These are phyloP conservation scores for Platysternon megacephalum DNA, from an alignment of 2,113 vertebrate genomes.

Conservation along the genomic window DNA sequence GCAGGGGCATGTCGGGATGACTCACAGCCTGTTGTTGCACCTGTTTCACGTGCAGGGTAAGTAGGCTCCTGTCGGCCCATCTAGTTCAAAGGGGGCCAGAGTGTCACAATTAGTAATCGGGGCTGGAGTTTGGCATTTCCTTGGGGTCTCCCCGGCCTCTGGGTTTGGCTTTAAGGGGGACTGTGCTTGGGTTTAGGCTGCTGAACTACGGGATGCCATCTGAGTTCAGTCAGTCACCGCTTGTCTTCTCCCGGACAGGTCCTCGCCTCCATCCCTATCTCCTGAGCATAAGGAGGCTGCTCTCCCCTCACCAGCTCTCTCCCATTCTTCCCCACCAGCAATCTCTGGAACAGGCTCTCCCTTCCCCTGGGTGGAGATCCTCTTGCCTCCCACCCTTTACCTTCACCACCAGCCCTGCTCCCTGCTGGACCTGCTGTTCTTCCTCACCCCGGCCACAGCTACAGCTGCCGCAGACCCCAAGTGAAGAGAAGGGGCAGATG, in stretches of 20 bases:
- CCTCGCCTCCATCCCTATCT: accelerated
- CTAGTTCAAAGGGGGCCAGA: background rate
- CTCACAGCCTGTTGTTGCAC: background rate
- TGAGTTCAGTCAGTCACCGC: background rate
- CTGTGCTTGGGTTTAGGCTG: background rate
- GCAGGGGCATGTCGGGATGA: background rate
- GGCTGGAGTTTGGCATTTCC: background rate
- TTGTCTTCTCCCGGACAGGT: background rate
- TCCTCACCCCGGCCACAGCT: too few relatives aligned
- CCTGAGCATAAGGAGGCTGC: background rate
- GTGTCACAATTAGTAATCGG: background rate
- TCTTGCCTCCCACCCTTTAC: accelerated
- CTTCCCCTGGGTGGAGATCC: accelerated
- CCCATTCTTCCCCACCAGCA: too few relatives aligned
- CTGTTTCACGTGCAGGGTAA: background rate
- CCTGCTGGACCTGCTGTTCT: background rate
- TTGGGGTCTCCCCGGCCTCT: background rate
- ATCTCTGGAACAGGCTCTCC: background rate
- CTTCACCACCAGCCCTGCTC: accelerated
- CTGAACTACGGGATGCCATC: background rate
- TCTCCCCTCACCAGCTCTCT: too few relatives aligned
- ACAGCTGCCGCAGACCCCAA: background rate
- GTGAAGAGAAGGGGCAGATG: background rate
- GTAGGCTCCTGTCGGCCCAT: too few relatives aligned
- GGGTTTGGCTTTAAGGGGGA: background rate